Conservation (phyloP, 2,888 invertebrate genomes). For the Tipula helvola region DNA sequence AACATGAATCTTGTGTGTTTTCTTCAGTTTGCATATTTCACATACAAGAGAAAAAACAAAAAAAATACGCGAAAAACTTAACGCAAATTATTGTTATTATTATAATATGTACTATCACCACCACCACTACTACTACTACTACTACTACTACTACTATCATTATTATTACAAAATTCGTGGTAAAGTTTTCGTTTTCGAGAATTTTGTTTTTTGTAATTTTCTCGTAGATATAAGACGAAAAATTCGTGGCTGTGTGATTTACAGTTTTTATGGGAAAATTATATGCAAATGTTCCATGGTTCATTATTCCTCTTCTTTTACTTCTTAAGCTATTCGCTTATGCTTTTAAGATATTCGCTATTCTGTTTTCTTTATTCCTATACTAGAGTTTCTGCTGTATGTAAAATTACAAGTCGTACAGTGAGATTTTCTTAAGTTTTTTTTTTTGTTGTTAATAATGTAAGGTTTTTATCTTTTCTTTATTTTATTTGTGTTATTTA, state of each 20-base stretch:
- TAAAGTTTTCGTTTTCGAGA: not conserved
- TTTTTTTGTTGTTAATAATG: not conserved
- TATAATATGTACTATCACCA: not conserved
- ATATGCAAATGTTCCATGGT: not conserved
- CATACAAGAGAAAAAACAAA: not conserved
- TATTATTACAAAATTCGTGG: not conserved
- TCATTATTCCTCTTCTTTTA: not conserved
- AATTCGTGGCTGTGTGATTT: not conserved
- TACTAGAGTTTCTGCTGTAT: not conserved
- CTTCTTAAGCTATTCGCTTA: not conserved
- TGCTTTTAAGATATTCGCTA: not conserved
- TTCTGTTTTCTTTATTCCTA: not conserved
- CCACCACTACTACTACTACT: not conserved
- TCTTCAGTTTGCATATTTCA: not conserved
- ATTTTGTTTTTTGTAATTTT: not conserved
- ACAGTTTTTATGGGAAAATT: not conserved
- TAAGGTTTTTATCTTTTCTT: not conserved
- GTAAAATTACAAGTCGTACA: not conserved
- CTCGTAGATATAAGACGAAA: not conserved
- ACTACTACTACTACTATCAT: not conserved
- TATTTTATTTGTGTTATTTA: not conserved
- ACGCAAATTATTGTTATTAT: not conserved
- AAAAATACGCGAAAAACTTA: not conserved
- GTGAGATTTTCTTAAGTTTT: not conserved
- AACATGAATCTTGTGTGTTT: not conserved